phyloP scores from a whole-genome alignment of 2,888 invertebrate species.

The Clitarchus hookeri region DNA sequence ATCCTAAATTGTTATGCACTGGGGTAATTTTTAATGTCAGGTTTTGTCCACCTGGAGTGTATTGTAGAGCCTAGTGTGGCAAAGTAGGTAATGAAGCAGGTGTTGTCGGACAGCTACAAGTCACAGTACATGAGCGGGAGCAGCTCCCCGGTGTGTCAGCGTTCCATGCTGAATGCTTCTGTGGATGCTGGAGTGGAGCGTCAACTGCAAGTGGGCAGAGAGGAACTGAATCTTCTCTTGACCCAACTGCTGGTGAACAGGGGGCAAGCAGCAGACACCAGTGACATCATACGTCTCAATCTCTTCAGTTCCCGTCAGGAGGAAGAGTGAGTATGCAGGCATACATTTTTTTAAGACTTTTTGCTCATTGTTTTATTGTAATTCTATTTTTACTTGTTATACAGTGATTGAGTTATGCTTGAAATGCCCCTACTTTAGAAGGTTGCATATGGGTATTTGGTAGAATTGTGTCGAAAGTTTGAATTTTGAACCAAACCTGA shows the following conservation, averaged over 20 bases:
- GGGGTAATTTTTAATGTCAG: too few species aligned
- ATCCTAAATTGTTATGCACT: too few species aligned
- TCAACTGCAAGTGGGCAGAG: slow-evolving; percentile 34
- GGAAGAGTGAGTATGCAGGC: slow-evolving; percentile 15
- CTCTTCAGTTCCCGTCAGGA: slow-evolving; percentile 26
- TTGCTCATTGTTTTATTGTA: too few species aligned
- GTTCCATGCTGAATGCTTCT: not conserved
- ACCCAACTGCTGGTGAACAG: slow-evolving; percentile 36
- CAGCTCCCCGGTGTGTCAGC: not conserved
- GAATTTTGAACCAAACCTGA: too few species aligned
- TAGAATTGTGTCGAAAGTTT: too few species aligned
- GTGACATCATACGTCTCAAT: slow-evolving; percentile 34
- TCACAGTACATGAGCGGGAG: not conserved
- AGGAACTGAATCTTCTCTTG: slow-evolving; percentile 39
- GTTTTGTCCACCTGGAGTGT: too few species aligned
- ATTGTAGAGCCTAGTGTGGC: too few species aligned
- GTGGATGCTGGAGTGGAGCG: not conserved
- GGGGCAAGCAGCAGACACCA: slow-evolving; percentile 19
- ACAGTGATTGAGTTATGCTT: too few species aligned
- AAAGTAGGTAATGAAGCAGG: not conserved
- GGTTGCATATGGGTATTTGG: too few species aligned
- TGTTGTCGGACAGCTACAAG: slow-evolving; percentile 2
- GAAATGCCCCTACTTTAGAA: too few species aligned
- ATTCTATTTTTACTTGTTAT: too few species aligned
- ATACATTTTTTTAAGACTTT: too few species aligned